Conservation (phyloP, 2,797 vertebrate genomes). For the Morelia viridis region DNA sequence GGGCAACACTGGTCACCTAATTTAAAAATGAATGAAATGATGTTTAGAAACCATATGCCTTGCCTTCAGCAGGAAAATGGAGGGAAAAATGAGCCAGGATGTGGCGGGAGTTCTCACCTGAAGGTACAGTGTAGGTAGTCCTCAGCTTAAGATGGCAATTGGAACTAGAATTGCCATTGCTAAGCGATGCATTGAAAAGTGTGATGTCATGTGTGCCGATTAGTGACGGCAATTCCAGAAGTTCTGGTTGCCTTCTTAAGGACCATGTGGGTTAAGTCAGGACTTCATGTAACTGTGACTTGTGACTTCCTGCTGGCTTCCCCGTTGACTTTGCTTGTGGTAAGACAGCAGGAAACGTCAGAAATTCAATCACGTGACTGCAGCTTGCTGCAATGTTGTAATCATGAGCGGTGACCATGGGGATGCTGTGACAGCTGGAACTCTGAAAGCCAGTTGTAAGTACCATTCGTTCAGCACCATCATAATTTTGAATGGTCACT, state of each 20-base stretch:
- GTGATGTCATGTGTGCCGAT: background rate
- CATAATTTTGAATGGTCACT: background rate
- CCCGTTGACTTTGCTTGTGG: background rate
- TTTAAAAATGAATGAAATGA: background rate
- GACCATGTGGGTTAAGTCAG: background rate
- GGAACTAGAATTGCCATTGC: background rate
- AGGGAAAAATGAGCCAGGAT: background rate
- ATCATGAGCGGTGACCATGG: background rate
- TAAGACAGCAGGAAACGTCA: background rate
- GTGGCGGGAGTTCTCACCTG: background rate
- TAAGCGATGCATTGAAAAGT: background rate
- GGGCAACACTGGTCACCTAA: background rate
- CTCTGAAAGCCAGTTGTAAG: background rate
- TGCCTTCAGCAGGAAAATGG: background rate
- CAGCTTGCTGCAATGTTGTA: background rate
- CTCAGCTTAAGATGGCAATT: background rate
- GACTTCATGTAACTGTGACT: background rate
- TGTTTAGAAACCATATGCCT: background rate
- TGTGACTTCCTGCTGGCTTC: background rate
- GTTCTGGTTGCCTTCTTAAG: background rate
- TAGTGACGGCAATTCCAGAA: background rate
- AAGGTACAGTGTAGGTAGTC: background rate
- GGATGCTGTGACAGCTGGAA: background rate
- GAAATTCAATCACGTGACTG: background rate
- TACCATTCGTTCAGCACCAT: background rate